Conservation (phyloP, 2,113 vertebrate genomes). For the Alouatta palliata region DNA sequence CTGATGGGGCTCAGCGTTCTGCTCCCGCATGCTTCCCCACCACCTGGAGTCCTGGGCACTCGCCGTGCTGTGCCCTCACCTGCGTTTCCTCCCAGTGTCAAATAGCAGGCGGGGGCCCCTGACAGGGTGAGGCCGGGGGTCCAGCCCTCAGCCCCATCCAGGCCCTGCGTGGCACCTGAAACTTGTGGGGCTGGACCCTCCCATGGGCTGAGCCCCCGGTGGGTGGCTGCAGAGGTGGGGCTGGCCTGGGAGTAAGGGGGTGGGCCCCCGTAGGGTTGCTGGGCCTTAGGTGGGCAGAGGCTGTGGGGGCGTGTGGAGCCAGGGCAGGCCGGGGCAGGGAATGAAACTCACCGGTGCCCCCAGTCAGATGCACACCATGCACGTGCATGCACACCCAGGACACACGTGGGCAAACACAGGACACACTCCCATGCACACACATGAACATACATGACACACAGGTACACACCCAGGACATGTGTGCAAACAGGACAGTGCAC, state of each 20-base stretch:
- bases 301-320: neutral
- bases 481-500: neutral
- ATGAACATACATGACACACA: too few species aligned
- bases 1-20: neutral
- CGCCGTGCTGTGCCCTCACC: neutral
- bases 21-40: too few species aligned
- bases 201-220: neutral
- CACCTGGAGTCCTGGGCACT: neutral
- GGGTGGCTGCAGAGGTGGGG: neutral
- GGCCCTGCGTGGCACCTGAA: neutral
- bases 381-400: neutral
- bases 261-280: too few species aligned
- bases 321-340: neutral
- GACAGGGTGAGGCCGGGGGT: neutral
- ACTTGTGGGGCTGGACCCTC: neutral
- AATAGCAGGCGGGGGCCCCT: neutral
- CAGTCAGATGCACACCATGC: neutral
- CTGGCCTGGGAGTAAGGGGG: neutral
- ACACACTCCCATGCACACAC: too few species aligned
- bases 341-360: neutral
- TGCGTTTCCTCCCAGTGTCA: neutral
- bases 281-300: neutral
- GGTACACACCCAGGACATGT: too few species aligned
- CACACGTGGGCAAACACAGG: neutral
- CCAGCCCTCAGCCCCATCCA: neutral